Conservation (phyloP, 1,140 invertebrate genomes). For the Brachionus plicatilis region DNA sequence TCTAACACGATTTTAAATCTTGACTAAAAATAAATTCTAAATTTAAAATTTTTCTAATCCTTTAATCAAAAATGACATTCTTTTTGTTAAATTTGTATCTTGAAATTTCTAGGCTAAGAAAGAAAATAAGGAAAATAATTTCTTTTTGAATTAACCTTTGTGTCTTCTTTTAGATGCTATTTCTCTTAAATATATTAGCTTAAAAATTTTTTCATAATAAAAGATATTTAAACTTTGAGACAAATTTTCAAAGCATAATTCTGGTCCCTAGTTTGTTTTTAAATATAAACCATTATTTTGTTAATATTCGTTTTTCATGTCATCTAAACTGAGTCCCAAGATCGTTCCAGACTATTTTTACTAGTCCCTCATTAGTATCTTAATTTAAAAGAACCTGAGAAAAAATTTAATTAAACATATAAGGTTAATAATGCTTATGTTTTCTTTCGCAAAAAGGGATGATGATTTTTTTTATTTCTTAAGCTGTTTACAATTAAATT, state of each 20-base stretch:
- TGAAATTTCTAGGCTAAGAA: not conserved
- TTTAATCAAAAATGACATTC: not conserved
- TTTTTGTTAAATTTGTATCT: not conserved
- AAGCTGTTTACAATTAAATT: not conserved
- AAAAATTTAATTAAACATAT: not conserved
- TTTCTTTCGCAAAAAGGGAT: not conserved
- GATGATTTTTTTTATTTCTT: not conserved
- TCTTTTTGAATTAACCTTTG: not conserved
- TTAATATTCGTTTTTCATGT: not conserved
- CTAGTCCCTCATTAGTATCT: not conserved
- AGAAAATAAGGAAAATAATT: not conserved
- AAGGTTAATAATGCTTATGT: not conserved
- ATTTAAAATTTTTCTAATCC: not conserved
- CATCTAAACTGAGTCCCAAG: not conserved
- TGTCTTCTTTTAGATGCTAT: not conserved
- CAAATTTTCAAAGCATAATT: not conserved
- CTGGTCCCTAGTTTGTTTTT: not conserved
- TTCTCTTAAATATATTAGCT: not conserved
- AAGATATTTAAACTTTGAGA: not conserved
- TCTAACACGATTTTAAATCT: not conserved
- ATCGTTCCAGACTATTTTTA: not conserved
- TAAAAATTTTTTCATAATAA: not conserved
- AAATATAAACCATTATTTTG: not conserved
- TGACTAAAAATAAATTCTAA: not conserved
- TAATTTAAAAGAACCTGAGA: not conserved